phyloP scores from a whole-genome alignment of 2,888 invertebrate genomes.

The Tethea ocularis region DNA sequence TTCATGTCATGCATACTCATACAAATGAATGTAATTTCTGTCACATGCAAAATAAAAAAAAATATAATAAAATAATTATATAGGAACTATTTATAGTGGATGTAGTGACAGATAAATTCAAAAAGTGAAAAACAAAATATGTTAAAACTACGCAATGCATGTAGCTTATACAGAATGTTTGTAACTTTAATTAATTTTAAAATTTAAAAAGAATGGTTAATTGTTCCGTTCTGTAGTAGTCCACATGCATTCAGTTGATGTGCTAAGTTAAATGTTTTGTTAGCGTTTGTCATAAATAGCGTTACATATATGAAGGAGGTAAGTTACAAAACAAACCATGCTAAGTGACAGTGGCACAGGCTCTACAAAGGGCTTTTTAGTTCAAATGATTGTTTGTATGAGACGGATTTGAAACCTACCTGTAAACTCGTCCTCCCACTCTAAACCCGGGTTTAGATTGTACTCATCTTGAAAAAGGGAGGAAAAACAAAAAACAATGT shows the following conservation, averaged over 20 bases:
- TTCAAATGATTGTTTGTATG: slow-evolving; percentile 73
- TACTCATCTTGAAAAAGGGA: slow-evolving; percentile 97
- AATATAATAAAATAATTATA: slow-evolving; percentile 12
- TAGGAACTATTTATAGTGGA: slow-evolving; percentile 31
- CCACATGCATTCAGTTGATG: slow-evolving; percentile 23
- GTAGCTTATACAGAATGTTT: slow-evolving; percentile 8
- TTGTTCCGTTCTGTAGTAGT: not conserved
- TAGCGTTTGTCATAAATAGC: slow-evolving; percentile 66
- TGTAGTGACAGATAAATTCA: slow-evolving; percentile 16
- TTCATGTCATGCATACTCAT: slow-evolving; percentile 62
- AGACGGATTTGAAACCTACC: slow-evolving; percentile 91
- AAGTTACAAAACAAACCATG: slow-evolving; percentile 75
- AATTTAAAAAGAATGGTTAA: not conserved
- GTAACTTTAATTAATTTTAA: not conserved
- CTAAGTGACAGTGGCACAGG: slow-evolving; percentile 78
- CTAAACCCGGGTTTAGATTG: slow-evolving; percentile 99
- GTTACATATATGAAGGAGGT: slow-evolving; percentile 59
- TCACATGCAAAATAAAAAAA: slow-evolving; percentile 64
- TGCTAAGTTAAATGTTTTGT: slow-evolving; percentile 58
- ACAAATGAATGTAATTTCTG: slow-evolving; percentile 66
- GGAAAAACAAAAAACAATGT: slow-evolving; percentile 83
- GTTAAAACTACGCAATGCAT: slow-evolving; percentile 15
- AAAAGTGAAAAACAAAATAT: slow-evolving; percentile 19
- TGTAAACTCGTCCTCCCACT: slow-evolving; percentile 99
- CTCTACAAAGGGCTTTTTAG: slow-evolving; percentile 77